Percentiles rank a stretch among this genome's conserved stretches.
phyloP scores from a whole-genome alignment of 2,888 invertebrate genomes.

The Xestoiulus laeticollis region DNA sequence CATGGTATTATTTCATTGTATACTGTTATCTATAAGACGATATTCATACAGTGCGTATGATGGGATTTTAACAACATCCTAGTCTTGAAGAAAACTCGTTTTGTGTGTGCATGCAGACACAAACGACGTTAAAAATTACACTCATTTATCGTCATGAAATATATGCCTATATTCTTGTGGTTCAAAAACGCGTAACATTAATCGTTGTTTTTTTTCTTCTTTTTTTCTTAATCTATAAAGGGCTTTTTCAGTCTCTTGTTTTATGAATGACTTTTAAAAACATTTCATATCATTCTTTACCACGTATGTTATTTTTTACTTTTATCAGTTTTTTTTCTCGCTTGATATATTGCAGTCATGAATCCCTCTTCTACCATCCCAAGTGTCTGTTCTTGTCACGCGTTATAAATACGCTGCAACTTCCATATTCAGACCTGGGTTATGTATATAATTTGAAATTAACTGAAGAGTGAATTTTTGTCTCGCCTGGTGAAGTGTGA shows the following conservation, averaged over 20 bases:
- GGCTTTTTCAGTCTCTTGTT: constrained; percentile 17
- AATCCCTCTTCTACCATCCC: background rate
- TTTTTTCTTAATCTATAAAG: background rate
- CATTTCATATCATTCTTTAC: constrained; percentile 39
- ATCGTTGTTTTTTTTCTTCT: constrained; percentile 31
- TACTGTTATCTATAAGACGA: background rate
- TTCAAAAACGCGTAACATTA: background rate
- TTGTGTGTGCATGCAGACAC: background rate
- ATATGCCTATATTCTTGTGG: background rate
- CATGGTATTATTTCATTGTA: background rate
- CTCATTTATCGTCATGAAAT: background rate
- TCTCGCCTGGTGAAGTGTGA: constrained; percentile 5
- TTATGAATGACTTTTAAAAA: background rate
- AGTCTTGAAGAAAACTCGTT: background rate
- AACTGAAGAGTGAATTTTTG: background rate
- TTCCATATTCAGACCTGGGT: background rate
- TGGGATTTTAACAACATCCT: background rate
- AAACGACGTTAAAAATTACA: background rate
- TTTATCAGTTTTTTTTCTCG: background rate
- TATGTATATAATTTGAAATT: background rate
- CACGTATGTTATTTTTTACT: background rate
- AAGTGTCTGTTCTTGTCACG: constrained; percentile 18
- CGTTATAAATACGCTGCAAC: background rate
- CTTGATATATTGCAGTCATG: constrained; percentile 3
- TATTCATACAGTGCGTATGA: background rate